Base-by-base conservation (phyloP, 2,797 vertebrate genomes). In the Cichlasoma orientale region DNA sequence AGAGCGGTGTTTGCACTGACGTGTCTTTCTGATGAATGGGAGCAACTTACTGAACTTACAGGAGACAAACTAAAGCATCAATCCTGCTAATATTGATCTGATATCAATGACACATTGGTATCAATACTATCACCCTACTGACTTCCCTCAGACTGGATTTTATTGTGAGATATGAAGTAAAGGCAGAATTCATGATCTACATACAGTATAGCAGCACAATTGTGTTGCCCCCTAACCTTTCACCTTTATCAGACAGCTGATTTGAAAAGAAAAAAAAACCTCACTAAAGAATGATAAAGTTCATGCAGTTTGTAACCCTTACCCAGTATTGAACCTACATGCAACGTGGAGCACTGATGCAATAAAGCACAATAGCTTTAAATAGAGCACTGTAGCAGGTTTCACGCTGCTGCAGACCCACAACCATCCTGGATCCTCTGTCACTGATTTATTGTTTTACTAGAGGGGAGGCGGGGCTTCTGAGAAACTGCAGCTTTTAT, bases 251-350 rank as follows among this genome's bases (percentile, higher is more conserved):
- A 80, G 31, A 55, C 27, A 56, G 52, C 50, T 54, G 19, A 66
- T 66, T 27, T 47, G 9, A 41, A 18, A 12, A 47, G 44, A 11
- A 38, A 61, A 47, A 80, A 75, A 68, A 53, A 4, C 29, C 36
- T 75, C 31, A 59, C 59, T 58, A 54, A 53, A 75, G 55, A 69
- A 75, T n/a, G 21, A 14, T 66, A 52, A 63, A 57, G 69, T 44
- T 59, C 54, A 68, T 14, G 25, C 14, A 31, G 6, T n/a, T 19
- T 52, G 7, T 50, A 41, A 56, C 59, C 72, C 41, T 68, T 41
- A 56, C 36, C 50, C 41, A 21, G 19, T 71, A 21, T 33, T 33
- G 25, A 36, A 36, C 31, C 11, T 68, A 50, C 23, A n/a, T 75
- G 47, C 47, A 53, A 75, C 53, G 11, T 56, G 36, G 57, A 31